Evolutionary conservation across 1,140 invertebrate genomes (phyloP), one percentile per base, ranked within the genome.

Genomic region (Apocrypta bakeri): DNA sequence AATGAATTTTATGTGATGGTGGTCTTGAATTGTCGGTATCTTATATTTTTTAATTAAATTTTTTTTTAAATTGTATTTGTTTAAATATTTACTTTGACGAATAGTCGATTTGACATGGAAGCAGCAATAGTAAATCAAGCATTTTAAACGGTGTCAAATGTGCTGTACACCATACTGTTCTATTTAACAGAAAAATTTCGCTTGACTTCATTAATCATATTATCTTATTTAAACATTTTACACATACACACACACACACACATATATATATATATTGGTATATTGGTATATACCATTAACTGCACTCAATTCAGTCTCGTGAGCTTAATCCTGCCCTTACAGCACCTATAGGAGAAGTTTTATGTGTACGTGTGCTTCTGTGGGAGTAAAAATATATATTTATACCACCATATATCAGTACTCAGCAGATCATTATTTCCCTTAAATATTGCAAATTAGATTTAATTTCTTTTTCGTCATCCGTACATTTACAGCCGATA

Each of bases 291-390:
- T n/a, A 31, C 24, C 31, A 42, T 29, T 56, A 75, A 81, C 56
- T 66, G 72, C 72, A 81, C 37, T 81, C 42, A 24, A 75, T 68
- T 75, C 63, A 75, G 27, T 69, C 40, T 56, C 37, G 40, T 75
- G 75, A 17, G 37, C 27, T 68, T 68, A 21, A 42, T 73, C 71
- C 71, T 24, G 29, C 12, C 68, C 64, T 33, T n/a, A n/a, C 29
- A 9, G 9, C 9, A 12, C 63, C 12, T 11, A 0, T 25, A 66
- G 24, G 7, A 2, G 27, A 17, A 66, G 1, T 11, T 6, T 7
- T n/a, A 25, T n/a, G n/a, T 6, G n/a, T n/a, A 25, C 61, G n/a
- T 9, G 25, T 2, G 7, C n/a, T n/a, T n/a, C n/a, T 17, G 4
- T n/a, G 4, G 1, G 29, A 40, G 33, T 29, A 24, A 31, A 12